A percentile compares a stretch with the other conserved stretches of the same genome.
Conservation (phyloP, 2,113 vertebrate genomes). For the Ammodramus savannarum region DNA sequence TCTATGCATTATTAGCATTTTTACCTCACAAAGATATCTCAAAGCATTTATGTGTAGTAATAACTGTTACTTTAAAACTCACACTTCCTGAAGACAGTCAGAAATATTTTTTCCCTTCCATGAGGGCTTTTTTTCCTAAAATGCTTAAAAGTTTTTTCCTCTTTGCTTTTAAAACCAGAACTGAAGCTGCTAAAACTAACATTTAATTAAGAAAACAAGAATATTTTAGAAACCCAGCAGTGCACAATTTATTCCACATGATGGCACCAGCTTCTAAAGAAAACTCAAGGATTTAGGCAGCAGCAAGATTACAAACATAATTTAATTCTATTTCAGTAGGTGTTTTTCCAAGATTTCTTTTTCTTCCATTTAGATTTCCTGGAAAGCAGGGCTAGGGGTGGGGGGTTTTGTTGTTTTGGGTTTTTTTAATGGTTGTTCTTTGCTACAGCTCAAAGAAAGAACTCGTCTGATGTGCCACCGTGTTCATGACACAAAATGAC, state of each 20-base stretch:
- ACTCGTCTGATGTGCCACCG: neutral
- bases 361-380: neutral
- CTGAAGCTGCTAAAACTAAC: neutral
- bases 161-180: neutral
- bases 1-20: neutral
- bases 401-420: neutral
- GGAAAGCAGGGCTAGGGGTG: neutral
- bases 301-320: neutral
- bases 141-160: fast-evolving
- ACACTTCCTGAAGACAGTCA: neutral
- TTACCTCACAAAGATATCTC: neutral
- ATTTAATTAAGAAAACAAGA: neutral
- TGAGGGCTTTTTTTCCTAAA: neutral
- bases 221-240: neutral
- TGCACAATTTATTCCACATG: neutral
- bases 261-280: constrained; percentile 28
- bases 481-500: neutral
- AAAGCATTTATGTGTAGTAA: neutral
- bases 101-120: neutral
- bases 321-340: neutral
- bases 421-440: neutral
- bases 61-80: neutral
- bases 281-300: neutral
- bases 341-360: neutral
- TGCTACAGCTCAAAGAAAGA: neutral